Evolutionary conservation across 35 echinoderm and acorn worm species (phyloP), one percentile per base, ranked within the genome.

Genomic region (Diadema setosum): DNA sequence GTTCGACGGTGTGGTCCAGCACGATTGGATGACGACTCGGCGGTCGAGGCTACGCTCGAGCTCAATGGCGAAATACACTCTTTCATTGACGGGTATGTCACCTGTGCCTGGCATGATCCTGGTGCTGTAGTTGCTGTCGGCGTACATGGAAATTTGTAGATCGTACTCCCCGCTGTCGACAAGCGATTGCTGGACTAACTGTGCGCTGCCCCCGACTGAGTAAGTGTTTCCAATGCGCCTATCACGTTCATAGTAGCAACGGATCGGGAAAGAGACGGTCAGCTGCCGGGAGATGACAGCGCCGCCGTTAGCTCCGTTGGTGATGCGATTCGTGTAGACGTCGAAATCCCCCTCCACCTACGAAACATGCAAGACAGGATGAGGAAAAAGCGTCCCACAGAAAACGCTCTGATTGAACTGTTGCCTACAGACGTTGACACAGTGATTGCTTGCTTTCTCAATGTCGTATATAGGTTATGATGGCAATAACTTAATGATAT

Each of bases 261-360:
- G 39, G 20, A 78, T 78, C 3, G 73, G 73, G 73, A 78, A 78
- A 8, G 73, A 78, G 11, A 78, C 73, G 14, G 73, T 78, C 9
- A 78, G 24, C 2, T 44, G 34, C 24, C 73, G 73, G 37, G 73
- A 78, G 18, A 78, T 36, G 1, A 78, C 35, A 21, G 27, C 24
- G 25, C 40, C 73, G 73, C 73, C 44, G n/a, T 41, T 78, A 15
- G 11, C 30, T 17, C 35, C 73, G 21, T 78, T 78, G 0, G 44
- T 41, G 73, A 78, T 78, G 73, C 73, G 73, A 44, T 78, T 78
- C 73, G 29, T 78, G 73, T 78, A 78, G 29, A 44, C 40, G 73
- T 78, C 73, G 29, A 78, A 78, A 16, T 78, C 35, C 3, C 40
- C 73, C 7, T 39, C 40, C 16, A 3, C 3, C 73, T 78, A 44